Evolutionary conservation across 2,888 invertebrate genomes (phyloP), one percentile per base, ranked within the genome.

Genomic region (Brachypalpus laphriformis): DNA sequence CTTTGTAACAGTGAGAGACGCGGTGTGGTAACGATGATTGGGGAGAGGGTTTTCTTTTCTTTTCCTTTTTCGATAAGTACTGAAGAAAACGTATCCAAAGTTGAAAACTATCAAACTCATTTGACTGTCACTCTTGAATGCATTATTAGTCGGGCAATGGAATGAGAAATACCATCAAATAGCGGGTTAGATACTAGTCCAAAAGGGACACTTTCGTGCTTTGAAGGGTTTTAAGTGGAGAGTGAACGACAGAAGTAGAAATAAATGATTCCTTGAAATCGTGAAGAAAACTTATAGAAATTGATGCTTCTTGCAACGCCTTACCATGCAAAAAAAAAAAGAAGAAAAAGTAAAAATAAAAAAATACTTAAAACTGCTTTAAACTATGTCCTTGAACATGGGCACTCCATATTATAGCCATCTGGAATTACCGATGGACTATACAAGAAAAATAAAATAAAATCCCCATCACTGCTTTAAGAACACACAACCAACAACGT

Each of bases 401-500:
- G 45, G n/a, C 20, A 56, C 18, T 25, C 49, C 16, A 49, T 2
- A 49, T 31, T 8, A 74, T 9, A 42, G 16, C 5, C 28, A 42
- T 42, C 7, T 9, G 42, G 16, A 34, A 42, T 9, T 22, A 25
- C 16, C 22, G 47, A 28, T 16, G 22, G n/a, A 31, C 31, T 63
- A 49, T 40, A 20, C 34, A 6, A 54, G 2, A 59, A 37, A 31
- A 37, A 6, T 22, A 40, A 28, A n/a, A 34, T 1, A 37, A 47
- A 63, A 56, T 66, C 47, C 63, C 63, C 57, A 22, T 56, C 9
- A 14, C 3, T 28, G 49, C 51, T 71, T 54, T 16, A 40, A 66
- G 51, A 82, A 54, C 34, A 82, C 87, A 28, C 87, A 88, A 6
- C 87, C 89, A 25, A 89, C 90, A 9, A 87, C 89, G 7, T 65